Conservation (phyloP, 1,140 invertebrate species). For the Drosophila paulistorum region DNA sequence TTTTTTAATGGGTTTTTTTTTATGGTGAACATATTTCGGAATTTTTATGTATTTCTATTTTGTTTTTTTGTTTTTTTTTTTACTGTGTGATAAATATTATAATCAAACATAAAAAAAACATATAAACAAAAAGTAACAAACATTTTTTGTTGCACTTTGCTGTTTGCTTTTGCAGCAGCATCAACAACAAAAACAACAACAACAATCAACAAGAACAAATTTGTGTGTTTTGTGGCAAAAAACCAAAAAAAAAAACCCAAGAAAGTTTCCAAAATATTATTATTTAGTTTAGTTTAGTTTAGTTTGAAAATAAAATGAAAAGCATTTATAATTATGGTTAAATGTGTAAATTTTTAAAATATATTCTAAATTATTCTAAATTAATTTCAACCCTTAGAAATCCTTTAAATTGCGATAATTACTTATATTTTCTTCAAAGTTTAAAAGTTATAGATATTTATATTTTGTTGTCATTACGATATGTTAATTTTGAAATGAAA, state of each 20-base stretch:
- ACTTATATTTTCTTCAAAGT: too few relatives aligned
- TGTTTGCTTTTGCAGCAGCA: conserved; percentile 11
- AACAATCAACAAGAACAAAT: neutral
- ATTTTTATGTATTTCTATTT: neutral
- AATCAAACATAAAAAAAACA: conserved; percentile 9
- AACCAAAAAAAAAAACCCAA: neutral
- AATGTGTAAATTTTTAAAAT: too few relatives aligned
- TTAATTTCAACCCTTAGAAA: too few relatives aligned
- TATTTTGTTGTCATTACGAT: too few relatives aligned
- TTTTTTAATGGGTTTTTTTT: neutral
- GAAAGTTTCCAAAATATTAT: neutral
- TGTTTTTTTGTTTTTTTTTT: neutral
- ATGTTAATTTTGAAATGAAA: too few relatives aligned
- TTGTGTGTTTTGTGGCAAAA: neutral
- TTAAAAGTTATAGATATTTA: too few relatives aligned
- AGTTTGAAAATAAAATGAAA: neutral
- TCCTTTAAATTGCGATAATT: too few relatives aligned
- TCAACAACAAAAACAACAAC: conserved; percentile 26
- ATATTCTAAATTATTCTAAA: too few relatives aligned
- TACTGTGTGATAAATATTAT: neutral
- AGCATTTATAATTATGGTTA: too few relatives aligned
- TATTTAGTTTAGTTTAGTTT: too few relatives aligned
- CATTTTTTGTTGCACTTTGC: neutral
- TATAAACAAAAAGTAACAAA: too few relatives aligned
- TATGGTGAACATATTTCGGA: conserved; percentile 1